A percentile compares a stretch with the other conserved stretches of the same genome.
These are phyloP conservation scores for Tillus elongatus DNA, from an alignment of 2,888 invertebrate genomes.

Conservation along the genomic window DNA sequence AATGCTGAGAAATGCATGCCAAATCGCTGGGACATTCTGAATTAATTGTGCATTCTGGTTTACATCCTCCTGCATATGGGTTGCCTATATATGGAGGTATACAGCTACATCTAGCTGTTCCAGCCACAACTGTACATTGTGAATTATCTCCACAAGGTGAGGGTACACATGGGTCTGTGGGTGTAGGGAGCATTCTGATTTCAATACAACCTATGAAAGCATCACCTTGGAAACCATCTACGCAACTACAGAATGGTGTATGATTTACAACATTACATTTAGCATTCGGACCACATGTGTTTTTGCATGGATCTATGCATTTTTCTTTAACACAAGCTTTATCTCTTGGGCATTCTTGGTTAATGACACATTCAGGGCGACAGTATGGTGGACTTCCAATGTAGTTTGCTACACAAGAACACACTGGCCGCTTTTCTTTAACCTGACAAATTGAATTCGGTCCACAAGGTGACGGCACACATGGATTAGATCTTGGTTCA, in stretches of 20 bases:
- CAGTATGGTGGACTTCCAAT: conserved; percentile 75
- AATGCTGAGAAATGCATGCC: conserved; percentile 75
- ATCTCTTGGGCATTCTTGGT: conserved; percentile 69
- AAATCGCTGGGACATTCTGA: conserved; percentile 69
- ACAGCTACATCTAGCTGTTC: conserved; percentile 67
- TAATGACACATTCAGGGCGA: conserved; percentile 74
- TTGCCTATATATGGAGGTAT: conserved; percentile 83
- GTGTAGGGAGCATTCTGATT: conserved; percentile 27
- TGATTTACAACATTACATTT: conserved; percentile 71
- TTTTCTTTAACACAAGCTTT: conserved; percentile 74
- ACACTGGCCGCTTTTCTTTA: conserved; percentile 66
- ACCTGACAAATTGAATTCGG: conserved; percentile 77
- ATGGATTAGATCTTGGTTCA: conserved; percentile 52
- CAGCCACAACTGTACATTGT: conserved; percentile 61
- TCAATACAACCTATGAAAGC: conserved; percentile 72
- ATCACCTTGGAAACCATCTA: conserved; percentile 69
- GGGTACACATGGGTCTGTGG: conserved; percentile 59
- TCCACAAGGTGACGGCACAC: conserved; percentile 57
- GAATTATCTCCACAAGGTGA: conserved; percentile 81
- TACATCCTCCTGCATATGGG: conserved; percentile 75
- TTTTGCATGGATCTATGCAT: conserved; percentile 71
- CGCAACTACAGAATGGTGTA: conserved; percentile 72
- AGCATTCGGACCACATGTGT: conserved; percentile 71
- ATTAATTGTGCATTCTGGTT: conserved; percentile 76
- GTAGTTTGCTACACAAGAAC: conserved; percentile 71